These are phyloP conservation scores for Podiceps cristatus DNA, from an alignment of 2,113 vertebrate genomes.

Conservation along the genomic window DNA sequence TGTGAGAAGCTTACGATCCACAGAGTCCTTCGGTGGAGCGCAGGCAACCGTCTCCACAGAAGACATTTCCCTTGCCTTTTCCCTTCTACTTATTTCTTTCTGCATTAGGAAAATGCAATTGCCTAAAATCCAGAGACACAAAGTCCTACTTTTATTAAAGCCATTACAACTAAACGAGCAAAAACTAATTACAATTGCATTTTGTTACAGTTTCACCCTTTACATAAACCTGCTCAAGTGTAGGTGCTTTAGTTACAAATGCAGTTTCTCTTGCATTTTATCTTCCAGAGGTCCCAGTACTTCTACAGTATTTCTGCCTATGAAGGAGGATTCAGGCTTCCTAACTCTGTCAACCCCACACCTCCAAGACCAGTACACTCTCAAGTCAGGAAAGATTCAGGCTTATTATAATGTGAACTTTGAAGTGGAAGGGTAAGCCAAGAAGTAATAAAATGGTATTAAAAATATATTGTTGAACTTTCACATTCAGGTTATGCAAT, in stretches of 20 bases:
- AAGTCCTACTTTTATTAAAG: not conserved
- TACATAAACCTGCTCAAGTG: not conserved
- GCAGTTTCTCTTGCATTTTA: not conserved
- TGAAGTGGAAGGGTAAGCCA: not conserved
- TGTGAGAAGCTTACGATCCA: not conserved
- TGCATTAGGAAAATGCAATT: not conserved
- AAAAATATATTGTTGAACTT: not conserved
- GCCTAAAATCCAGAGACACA: not conserved
- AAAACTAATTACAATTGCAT: not conserved
- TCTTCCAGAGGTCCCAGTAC: not conserved
- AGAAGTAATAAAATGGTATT: not conserved
- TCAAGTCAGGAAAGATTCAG: not conserved
- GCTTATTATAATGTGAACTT: not conserved
- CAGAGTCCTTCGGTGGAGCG: not conserved
- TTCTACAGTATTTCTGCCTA: not conserved
- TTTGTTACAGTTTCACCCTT: not conserved
- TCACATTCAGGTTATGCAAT: not conserved
- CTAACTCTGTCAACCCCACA: not conserved
- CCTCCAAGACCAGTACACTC: not conserved
- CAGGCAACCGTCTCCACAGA: not conserved
- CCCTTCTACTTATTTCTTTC: not conserved
- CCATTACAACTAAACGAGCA: not conserved
- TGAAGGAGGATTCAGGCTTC: not conserved
- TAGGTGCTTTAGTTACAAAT: not conserved
- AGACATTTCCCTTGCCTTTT: not conserved